These are phyloP conservation scores for Heliconius ismenius DNA, from an alignment of 2,888 invertebrate genomes.

Conservation along the genomic window DNA sequence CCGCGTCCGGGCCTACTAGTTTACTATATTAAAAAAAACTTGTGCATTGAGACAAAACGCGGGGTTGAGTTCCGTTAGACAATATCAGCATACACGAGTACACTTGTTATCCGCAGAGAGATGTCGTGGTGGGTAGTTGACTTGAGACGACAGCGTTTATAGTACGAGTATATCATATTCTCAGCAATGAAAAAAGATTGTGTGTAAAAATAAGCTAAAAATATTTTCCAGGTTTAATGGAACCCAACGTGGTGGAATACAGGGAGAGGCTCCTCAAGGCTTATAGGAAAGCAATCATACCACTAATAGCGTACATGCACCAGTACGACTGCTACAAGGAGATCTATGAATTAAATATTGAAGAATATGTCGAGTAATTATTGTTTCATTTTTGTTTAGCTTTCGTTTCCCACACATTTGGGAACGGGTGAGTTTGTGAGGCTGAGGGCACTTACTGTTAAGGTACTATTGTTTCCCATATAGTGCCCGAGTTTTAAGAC, in stretches of 20 bases:
- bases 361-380: conserved; percentile 86
- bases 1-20: too few species aligned
- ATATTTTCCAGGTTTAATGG: conserved; percentile 64
- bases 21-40: too few species aligned
- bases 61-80: too few species aligned
- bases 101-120: too few species aligned
- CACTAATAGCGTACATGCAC: conserved; percentile 87
- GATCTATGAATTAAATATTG: conserved; percentile 83
- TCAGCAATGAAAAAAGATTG: too few species aligned
- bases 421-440: background rate
- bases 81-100: too few species aligned
- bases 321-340: conserved; percentile 85
- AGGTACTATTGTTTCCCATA: background rate
- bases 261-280: conserved; percentile 84
- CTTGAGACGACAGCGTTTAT: too few species aligned
- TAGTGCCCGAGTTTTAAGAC: background rate
- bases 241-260: conserved; percentile 70
- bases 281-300: conserved; percentile 85
- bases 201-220: background rate
- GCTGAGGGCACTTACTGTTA: background rate
- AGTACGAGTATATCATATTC: too few species aligned
- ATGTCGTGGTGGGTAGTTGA: too few species aligned
- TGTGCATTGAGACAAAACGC: too few species aligned
- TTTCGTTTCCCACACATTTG: background rate
- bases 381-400: background rate